Evolutionary conservation across 1,140 invertebrate genomes (phyloP).

Genomic region (Mya arenaria): DNA sequence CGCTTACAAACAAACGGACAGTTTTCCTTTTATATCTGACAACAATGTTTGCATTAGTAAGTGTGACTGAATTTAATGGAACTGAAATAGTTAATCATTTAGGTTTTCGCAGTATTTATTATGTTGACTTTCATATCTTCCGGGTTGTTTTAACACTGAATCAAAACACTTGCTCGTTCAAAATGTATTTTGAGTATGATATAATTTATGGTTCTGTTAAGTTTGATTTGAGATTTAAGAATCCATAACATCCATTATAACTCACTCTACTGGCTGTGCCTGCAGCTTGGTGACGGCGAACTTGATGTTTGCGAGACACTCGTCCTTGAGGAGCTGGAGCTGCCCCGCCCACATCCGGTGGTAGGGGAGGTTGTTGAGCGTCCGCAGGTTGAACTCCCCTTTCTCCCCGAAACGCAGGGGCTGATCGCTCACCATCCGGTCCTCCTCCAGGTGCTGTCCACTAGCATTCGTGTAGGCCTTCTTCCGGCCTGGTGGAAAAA

Average conservation of each 20-base stretch:
- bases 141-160: too few relatives aligned
- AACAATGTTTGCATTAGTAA: too few relatives aligned
- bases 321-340: slow-evolving; percentile 93
- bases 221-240: too few relatives aligned
- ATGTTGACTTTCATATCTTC: too few relatives aligned
- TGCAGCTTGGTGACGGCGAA: slow-evolving; percentile 96
- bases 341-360: slow-evolving; percentile 89
- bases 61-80: too few relatives aligned
- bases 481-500: not conserved
- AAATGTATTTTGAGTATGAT: too few relatives aligned
- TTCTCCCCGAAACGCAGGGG: slow-evolving; percentile 59
- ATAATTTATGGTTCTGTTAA: too few relatives aligned
- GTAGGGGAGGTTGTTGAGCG: slow-evolving; percentile 90
- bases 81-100: too few relatives aligned
- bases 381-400: slow-evolving; percentile 88
- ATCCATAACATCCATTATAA: too few relatives aligned
- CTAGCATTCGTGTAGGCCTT: slow-evolving; percentile 58
- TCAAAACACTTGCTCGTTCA: too few relatives aligned
- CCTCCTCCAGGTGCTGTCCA: slow-evolving; percentile 49
- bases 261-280: slow-evolving; percentile 53
- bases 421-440: slow-evolving; percentile 59
- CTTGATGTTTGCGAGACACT: slow-evolving; percentile 97
- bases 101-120: too few relatives aligned
- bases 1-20: not conserved
- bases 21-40: not conserved